A percentile compares a stretch with the other conserved stretches of the same genome.
These are phyloP conservation scores for Catocala nupta DNA, from an alignment of 2,888 invertebrate species.

Conservation along the genomic window DNA sequence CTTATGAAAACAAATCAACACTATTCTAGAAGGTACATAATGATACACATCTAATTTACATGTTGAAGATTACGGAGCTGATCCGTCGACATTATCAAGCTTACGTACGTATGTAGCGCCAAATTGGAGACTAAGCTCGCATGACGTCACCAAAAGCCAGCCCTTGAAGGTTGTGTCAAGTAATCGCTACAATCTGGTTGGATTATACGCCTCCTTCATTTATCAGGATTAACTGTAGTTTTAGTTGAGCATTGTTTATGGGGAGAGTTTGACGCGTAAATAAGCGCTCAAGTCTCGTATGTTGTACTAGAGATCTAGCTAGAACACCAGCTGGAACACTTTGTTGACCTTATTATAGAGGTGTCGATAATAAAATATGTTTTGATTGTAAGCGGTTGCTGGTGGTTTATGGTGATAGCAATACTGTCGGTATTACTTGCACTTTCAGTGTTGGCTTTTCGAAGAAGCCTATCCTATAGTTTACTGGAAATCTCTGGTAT, in stretches of 20 bases:
- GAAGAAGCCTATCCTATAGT: too few relatives aligned
- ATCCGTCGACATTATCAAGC: slow-evolving; percentile 17
- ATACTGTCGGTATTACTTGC: too few relatives aligned
- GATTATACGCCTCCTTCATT: slow-evolving; percentile 20
- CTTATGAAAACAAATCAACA: too few relatives aligned
- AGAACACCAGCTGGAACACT: too few relatives aligned
- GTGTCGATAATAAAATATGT: too few relatives aligned
- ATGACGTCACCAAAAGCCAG: slow-evolving; percentile 17
- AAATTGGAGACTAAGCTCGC: slow-evolving; percentile 14
- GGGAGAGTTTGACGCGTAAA: background rate
- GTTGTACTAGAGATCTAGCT: too few relatives aligned
- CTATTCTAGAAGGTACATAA: too few relatives aligned
- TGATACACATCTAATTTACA: slow-evolving; percentile 3
- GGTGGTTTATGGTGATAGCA: too few relatives aligned
- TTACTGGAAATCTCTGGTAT: too few relatives aligned
- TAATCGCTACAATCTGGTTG: slow-evolving; percentile 19
- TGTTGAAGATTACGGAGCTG: slow-evolving; percentile 8
- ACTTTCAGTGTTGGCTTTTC: too few relatives aligned
- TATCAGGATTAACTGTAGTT: slow-evolving; percentile 21
- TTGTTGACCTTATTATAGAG: too few relatives aligned
- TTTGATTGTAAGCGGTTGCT: too few relatives aligned
- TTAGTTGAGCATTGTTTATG: slow-evolving; percentile 15
- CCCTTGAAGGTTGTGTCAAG: slow-evolving; percentile 11
- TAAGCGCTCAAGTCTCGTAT: background rate
- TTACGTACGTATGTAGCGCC: slow-evolving; percentile 23